Evolutionary conservation across 2,797 vertebrate genomes (phyloP).

Genomic region (Hemitrygon akajei): DNA sequence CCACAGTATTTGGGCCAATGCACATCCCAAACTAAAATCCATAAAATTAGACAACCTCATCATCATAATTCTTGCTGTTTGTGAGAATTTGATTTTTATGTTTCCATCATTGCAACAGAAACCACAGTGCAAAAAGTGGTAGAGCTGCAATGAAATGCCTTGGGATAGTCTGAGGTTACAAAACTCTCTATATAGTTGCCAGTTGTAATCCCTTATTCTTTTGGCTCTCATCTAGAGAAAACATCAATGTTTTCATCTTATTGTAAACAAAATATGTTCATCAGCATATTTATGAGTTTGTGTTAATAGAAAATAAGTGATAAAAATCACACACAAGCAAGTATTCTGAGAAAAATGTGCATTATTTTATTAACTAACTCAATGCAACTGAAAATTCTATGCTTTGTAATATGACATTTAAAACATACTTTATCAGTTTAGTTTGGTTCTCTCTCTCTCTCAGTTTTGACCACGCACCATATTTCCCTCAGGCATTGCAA

Average conservation of each 20-base stretch:
- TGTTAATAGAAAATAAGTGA: neutral
- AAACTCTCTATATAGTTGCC: neutral
- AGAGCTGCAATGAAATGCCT: neutral
- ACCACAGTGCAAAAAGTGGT: neutral
- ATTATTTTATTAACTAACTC: neutral
- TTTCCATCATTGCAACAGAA: neutral
- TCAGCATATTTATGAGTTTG: neutral
- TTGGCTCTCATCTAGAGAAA: neutral
- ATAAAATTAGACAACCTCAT: neutral
- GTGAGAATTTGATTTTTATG: neutral
- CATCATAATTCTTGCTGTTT: neutral
- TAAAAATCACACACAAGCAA: neutral
- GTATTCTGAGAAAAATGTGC: neutral
- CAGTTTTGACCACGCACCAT: neutral
- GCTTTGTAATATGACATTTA: neutral
- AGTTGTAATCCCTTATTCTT: neutral
- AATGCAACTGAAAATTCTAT: neutral
- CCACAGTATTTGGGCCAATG: neutral
- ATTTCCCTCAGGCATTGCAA: neutral
- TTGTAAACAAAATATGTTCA: neutral
- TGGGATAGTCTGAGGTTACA: neutral
- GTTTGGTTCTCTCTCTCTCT: neutral
- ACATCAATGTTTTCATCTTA: neutral
- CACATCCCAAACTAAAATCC: neutral
- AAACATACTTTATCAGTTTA: neutral